Base-by-base conservation (phyloP, 1,140 invertebrate genomes). In the Brachionus manjavacas region DNA sequence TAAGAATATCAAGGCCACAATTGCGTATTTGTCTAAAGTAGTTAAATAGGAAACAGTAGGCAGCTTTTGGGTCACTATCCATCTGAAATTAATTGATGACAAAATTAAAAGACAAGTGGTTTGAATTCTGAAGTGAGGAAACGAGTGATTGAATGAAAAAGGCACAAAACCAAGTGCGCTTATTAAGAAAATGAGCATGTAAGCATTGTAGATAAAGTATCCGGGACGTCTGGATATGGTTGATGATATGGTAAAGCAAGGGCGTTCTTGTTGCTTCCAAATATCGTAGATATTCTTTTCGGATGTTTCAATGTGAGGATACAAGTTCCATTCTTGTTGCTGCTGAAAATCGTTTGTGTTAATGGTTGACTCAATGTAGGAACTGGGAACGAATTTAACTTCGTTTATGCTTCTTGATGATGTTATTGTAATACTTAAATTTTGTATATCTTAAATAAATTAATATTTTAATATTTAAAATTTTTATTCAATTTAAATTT, bases 281-380 rank as follows among this genome's bases (percentile, higher is more conserved):
- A 68, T 46, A 35, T 81, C 79, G 20, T 81, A 81, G 35, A 81
- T 68, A 68, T 81, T 64, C 60, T 81, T 81, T 81, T 81, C 60
- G 3, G 79, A 64, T 81, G 79, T 81, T 64, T 81, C 79, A 64
- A 81, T 64, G 14, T 81, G 79, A 9, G 79, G 60, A 64, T 81
- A 81, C 35, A 81, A 81, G 39, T 81, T 81, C 79, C 79, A 81
- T 35, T 81, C 79, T 81, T 81, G 79, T 46, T 81, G 79, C 14
- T 81, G 79, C n/a, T 81, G 79, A 81, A 81, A 81, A 64, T 81
- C 79, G 12, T 81, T 81, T 41, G 79, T 81, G 41, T 81, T 81
- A 3, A 81, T 81, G 9, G 79, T 68, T 3, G 52, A 64, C 35
- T 81, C 79, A 64, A 43, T 64, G 28, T 81, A 14, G n/a, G 12